Conservation (phyloP, 2,113 vertebrate species). For the Mandrillus leucophaeus region DNA sequence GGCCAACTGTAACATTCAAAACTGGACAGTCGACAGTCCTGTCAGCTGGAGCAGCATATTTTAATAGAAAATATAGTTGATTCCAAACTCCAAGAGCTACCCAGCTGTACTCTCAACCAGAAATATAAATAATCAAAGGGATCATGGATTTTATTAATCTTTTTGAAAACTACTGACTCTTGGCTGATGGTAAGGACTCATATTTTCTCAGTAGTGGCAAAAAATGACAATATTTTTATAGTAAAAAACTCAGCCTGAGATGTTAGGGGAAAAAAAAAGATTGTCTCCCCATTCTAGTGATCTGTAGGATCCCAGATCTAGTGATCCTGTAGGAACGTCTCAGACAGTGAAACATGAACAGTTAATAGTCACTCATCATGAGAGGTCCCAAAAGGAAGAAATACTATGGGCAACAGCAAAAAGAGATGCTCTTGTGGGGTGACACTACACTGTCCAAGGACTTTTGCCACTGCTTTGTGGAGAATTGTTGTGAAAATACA, state of each 20-base stretch:
- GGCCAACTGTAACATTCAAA: slow-evolving; percentile 16
- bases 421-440: not conserved
- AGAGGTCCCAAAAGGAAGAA: not conserved
- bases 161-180: slow-evolving; percentile 51
- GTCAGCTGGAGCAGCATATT: not conserved
- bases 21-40: not conserved
- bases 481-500: not conserved
- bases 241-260: not conserved
- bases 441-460: not conserved
- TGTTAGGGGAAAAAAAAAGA: not conserved
- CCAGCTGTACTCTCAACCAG: slow-evolving; percentile 55
- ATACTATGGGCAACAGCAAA: not conserved
- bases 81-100: slow-evolving; percentile 41
- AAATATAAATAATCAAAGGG: slow-evolving; percentile 65
- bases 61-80: slow-evolving; percentile 40
- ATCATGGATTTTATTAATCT: slow-evolving; percentile 38
- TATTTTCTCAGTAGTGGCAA: slow-evolving; percentile 9
- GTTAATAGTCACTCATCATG: not conserved
- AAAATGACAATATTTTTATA: not conserved
- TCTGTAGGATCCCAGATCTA: not conserved
- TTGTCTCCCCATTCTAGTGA: not conserved
- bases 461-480: slow-evolving; percentile 36
- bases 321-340: not conserved
- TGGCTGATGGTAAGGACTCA: slow-evolving; percentile 31
- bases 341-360: not conserved